A percentile compares a stretch with the other conserved stretches of the same genome.
These are phyloP conservation scores for Doris montereyensis DNA, from an alignment of 2,888 invertebrate genomes.

Conservation along the genomic window DNA sequence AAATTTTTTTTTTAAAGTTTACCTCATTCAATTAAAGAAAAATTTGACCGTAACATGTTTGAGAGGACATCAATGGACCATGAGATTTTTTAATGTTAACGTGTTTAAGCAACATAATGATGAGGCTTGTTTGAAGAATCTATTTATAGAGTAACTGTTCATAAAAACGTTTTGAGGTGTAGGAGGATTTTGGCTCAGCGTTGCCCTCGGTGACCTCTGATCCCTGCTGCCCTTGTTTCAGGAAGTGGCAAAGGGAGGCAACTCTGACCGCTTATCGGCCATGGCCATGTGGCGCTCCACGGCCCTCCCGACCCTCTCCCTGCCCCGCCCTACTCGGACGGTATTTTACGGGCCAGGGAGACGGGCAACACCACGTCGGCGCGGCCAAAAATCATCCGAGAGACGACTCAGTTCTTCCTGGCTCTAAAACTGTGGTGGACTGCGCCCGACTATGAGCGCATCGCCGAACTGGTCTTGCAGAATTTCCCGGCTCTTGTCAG, in stretches of 20 bases:
- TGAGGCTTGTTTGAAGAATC: no score
- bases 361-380: slow-evolving; percentile 46
- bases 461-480: slow-evolving; percentile 46
- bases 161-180: no score
- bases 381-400: slow-evolving; percentile 46
- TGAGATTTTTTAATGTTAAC: no score
- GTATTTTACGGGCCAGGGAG: slow-evolving; percentile 44
- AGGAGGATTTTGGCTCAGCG: no score
- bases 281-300: slow-evolving; percentile 49
- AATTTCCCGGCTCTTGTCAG: slow-evolving; percentile 45
- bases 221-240: slow-evolving; percentile 1
- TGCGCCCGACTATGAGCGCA: slow-evolving; percentile 46
- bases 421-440: slow-evolving; percentile 48
- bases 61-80: no score
- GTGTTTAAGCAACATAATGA: no score
- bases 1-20: no score
- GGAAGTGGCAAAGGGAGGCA: slow-evolving; percentile 28
- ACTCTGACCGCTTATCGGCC: slow-evolving; percentile 45
- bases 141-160: no score
- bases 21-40: no score
- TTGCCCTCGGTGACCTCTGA: background rate
- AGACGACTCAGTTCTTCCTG: slow-evolving; percentile 47
- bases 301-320: slow-evolving; percentile 47
- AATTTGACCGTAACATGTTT: no score
- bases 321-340: slow-evolving; percentile 45